These are phyloP conservation scores for Spongilla lacustris DNA, from an alignment of 37 sponge, comb jelly and placozoan genomes.

Conservation along the genomic window DNA sequence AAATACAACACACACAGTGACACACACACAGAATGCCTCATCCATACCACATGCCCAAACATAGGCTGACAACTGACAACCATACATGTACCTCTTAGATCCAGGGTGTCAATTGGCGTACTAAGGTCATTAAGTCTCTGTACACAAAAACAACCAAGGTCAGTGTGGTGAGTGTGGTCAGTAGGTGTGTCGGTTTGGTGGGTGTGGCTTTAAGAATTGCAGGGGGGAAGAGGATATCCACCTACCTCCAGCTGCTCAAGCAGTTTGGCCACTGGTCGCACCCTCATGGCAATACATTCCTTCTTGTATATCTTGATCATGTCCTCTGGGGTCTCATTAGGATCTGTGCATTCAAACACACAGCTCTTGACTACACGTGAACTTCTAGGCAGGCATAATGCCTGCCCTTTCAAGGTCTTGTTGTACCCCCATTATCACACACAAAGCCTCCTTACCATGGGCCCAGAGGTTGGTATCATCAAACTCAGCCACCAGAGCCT, in stretches of 20 bases:
- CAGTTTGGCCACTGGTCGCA: constrained; percentile 66
- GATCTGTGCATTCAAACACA: constrained; percentile 35
- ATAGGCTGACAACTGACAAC: background rate
- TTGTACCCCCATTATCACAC: background rate
- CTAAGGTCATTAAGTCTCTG: constrained; percentile 77
- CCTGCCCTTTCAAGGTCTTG: too few species aligned
- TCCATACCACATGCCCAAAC: background rate
- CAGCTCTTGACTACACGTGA: too few species aligned
- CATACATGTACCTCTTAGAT: constrained; percentile 51
- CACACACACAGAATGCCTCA: too few species aligned
- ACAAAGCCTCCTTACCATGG: constrained; percentile 33
- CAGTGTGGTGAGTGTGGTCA: too few species aligned
- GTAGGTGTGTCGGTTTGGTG: too few species aligned
- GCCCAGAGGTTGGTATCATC: constrained; percentile 58
- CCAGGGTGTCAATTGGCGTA: constrained; percentile 78
- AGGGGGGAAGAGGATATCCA: background rate
- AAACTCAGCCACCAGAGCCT: constrained; percentile 39
- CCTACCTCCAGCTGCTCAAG: constrained; percentile 81
- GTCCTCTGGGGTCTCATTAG: constrained; percentile 65
- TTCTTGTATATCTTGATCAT: constrained; percentile 67
- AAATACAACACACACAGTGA: too few species aligned
- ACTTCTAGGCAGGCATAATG: too few species aligned
- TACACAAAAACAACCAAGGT: background rate
- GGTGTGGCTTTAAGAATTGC: too few species aligned
- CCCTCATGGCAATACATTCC: constrained; percentile 47